Evolutionary conservation across 2,888 invertebrate genomes (phyloP), one percentile per base, ranked within the genome.

Genomic region (Nezara viridula): DNA sequence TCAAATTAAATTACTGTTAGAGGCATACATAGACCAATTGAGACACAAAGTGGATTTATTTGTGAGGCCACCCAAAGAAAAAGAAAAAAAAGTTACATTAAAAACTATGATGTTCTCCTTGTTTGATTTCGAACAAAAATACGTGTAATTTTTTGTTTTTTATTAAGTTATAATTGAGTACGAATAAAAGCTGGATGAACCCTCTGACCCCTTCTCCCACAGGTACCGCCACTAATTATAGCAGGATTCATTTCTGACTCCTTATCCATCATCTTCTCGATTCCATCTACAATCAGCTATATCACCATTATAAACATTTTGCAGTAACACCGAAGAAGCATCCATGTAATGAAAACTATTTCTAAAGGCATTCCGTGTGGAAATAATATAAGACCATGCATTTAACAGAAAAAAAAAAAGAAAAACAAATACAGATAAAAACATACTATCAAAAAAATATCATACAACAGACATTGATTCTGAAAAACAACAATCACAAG

Each of bases 341-440:
- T 44, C 44, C 40, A 24, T 66, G 32, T 4, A 66, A 66, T 44
- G 10, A 44, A 10, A 81, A 81, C 40, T 81, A 81, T 44, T 81
- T 40, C 3, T 24, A 81, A 10, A 81, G 81, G 32, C 81, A 81
- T 81, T 81, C 81, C 44, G 24, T 40, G 7, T n/a, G n/a, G 4
- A 81, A 81, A 66, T 66, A 32, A 16, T 32, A 32, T 16, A 12
- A 81, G 24, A n/a, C 24, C 81, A 81, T 81, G 81, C 81, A 81
- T 6, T 60, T 60, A 27, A 44, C 44, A 44, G 40, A 10, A 77
- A 37, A 77, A 81, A 24, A 24, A 37, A 37, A 19, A 73, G 21
- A 73, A 73, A 77, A 77, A 37, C 77, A n/a, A 81, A 37, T 40
- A 77, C 19, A 77, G 3, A 40, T 77, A 77, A 77, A n/a, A 77